phyloP scores from a whole-genome alignment of 2,888 invertebrate genomes.

The Odontomyia ornata region DNA sequence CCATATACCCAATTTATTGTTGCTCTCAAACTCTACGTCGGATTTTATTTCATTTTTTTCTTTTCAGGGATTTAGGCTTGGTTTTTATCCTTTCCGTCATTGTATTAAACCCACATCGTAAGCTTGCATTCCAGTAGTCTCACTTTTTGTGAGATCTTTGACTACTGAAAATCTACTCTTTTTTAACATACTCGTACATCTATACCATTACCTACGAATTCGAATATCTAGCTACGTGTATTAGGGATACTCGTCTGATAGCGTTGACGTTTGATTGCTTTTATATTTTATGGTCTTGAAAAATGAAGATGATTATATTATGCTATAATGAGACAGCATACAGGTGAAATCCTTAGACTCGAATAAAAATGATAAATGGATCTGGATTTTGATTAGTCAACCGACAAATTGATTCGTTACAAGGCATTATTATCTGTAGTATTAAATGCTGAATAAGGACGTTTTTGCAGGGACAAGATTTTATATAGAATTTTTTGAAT shows the following conservation, averaged over 20 bases:
- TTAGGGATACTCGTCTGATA: background rate
- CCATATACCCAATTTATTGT: background rate
- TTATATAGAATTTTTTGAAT: background rate
- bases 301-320: conserved; percentile 33
- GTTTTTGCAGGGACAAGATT: background rate
- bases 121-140: no score
- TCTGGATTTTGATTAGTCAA: conserved; percentile 41
- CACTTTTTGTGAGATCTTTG: no score
- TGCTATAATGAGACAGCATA: conserved; percentile 37
- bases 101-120: background rate
- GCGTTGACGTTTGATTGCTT: conserved; percentile 36
- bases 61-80: conserved; percentile 22
- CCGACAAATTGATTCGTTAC: conserved; percentile 37
- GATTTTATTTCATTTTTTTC: background rate
- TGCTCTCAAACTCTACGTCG: background rate
- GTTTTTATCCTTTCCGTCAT: background rate
- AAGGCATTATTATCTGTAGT: background rate
- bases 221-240: no score
- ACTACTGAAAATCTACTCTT: no score
- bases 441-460: conserved; percentile 14
- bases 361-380: conserved; percentile 23
- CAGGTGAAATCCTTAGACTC: conserved; percentile 31
- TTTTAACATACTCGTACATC: no score
- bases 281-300: conserved; percentile 32
- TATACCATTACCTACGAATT: no score